Evolutionary conservation across 2,113 vertebrate species (phyloP).

Genomic region (Oenanthe oenanthe): DNA sequence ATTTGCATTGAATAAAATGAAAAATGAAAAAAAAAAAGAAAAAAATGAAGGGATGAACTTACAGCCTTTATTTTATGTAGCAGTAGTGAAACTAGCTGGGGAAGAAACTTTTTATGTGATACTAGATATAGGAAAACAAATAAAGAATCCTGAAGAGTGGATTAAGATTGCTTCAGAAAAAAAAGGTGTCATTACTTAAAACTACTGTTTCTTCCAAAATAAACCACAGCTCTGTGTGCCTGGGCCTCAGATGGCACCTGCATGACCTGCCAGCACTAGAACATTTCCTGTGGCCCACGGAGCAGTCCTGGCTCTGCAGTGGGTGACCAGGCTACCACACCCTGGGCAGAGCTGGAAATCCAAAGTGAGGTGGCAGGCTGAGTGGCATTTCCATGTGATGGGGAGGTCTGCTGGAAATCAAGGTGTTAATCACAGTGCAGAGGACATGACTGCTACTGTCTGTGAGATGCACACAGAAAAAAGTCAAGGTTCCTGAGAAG

Average conservation of each 20-base stretch:
- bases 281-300: not conserved
- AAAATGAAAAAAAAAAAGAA: too few species aligned
- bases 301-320: not conserved
- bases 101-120: not conserved
- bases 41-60: not conserved
- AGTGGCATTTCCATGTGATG: constrained; percentile 15
- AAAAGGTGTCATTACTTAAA: constrained; percentile 38
- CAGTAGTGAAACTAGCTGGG: not conserved
- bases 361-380: not conserved
- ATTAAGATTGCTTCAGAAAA: not conserved
- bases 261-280: not conserved
- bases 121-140: not conserved
- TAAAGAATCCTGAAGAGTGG: not conserved
- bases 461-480: constrained; percentile 59
- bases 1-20: not conserved
- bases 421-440: constrained; percentile 29
- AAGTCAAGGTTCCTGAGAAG: constrained; percentile 41
- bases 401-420: constrained; percentile 39
- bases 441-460: constrained; percentile 40
- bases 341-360: not conserved
- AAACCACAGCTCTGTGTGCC: constrained; percentile 1
- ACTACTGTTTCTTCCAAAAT: constrained; percentile 37
- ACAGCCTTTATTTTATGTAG: not conserved
- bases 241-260: not conserved
- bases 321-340: constrained; percentile 41